Evolutionary conservation across 2,888 invertebrate genomes (phyloP).

Genomic region (Ennomos fuscantarius): DNA sequence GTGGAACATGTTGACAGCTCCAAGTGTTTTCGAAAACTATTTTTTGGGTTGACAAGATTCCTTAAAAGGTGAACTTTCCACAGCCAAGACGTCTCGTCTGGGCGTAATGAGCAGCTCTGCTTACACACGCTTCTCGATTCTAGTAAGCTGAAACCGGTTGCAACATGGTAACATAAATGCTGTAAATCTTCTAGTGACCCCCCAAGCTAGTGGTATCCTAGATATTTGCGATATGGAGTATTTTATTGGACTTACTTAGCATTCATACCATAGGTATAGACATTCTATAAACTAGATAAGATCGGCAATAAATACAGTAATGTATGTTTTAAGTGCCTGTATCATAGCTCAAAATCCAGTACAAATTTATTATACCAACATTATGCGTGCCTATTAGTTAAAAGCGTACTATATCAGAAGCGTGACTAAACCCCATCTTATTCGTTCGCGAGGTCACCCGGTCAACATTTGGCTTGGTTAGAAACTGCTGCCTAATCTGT

Average conservation of each 20-base stretch:
- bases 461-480: constrained; percentile 64
- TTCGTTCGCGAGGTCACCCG: constrained; percentile 66
- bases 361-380: constrained; percentile 9
- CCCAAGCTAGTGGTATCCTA: constrained; percentile 6
- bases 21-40: constrained; percentile 14
- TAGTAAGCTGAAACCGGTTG: constrained; percentile 26
- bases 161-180: constrained; percentile 12
- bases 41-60: constrained; percentile 47
- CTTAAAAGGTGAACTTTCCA: constrained; percentile 57
- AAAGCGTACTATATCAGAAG: constrained; percentile 47
- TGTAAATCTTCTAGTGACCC: constrained; percentile 23
- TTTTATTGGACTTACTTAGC: constrained; percentile 8
- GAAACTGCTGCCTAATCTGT: constrained; percentile 21
- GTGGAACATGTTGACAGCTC: not conserved
- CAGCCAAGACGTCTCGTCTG: constrained; percentile 22
- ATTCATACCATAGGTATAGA: not conserved
- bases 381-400: constrained; percentile 32
- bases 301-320: too few species aligned
- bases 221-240: constrained; percentile 11
- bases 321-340: too few species aligned
- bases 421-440: constrained; percentile 75
- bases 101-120: constrained; percentile 22
- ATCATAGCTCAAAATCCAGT: constrained; percentile 1
- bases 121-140: constrained; percentile 21
- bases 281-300: too few species aligned